These are phyloP conservation scores for Zhengitettix transpicula DNA, from an alignment of 2,888 invertebrate genomes.

Conservation along the genomic window DNA sequence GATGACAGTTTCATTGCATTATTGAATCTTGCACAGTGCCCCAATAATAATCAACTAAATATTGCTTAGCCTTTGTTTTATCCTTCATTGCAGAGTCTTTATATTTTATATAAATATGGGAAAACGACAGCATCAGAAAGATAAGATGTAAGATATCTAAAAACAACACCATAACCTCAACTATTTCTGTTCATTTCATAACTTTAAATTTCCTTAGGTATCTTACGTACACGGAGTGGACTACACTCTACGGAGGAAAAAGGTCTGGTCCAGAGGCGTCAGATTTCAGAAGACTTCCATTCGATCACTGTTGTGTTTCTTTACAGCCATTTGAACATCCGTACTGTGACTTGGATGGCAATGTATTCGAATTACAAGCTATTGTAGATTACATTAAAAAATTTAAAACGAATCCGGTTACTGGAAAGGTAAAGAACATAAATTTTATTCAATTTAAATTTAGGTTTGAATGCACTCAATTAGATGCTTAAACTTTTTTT, in stretches of 20 bases:
- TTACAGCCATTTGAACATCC: conserved; percentile 86
- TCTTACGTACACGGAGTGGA: conserved; percentile 76
- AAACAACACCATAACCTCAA: neutral
- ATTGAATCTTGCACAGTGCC: too few species aligned
- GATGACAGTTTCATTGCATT: too few species aligned
- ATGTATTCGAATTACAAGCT: conserved; percentile 81
- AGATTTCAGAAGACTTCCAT: conserved; percentile 81
- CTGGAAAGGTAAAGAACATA: conserved; percentile 49
- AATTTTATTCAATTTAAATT: neutral
- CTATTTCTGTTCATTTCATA: neutral
- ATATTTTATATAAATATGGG: conserved; percentile 49
- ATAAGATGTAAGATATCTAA: conserved; percentile 54
- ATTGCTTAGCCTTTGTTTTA: too few species aligned
- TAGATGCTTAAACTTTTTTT: neutral
- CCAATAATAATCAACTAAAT: too few species aligned
- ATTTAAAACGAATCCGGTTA: conserved; percentile 85
- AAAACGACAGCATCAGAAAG: conserved; percentile 85
- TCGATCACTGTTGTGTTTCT: conserved; percentile 80
- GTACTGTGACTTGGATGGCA: conserved; percentile 76
- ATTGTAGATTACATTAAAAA: conserved; percentile 76
- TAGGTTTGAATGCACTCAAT: neutral
- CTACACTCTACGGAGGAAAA: conserved; percentile 79
- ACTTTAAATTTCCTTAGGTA: conserved; percentile 37
- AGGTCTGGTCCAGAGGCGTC: conserved; percentile 45
- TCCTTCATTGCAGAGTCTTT: too few species aligned